Evolutionary conservation across 2,797 vertebrate species (phyloP), one percentile per base, ranked within the genome.

Genomic region (Sebastes minor): DNA sequence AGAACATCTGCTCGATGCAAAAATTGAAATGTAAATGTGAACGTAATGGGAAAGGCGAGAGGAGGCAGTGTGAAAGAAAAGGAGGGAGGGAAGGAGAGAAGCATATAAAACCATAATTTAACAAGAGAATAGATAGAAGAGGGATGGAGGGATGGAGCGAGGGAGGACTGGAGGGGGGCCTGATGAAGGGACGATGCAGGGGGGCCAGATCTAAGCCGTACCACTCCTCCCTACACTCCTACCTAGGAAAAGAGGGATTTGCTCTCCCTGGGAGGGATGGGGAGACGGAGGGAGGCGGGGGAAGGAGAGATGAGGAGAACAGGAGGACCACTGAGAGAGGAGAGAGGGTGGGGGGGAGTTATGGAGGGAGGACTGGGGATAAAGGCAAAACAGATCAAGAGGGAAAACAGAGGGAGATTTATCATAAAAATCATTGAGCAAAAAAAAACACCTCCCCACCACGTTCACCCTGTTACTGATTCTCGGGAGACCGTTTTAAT

Each of bases 231-330:
- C 91, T 91, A 83, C 79, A 88, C 93, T 93, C 90, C 93, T 94
- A 93, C 91, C 92, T 90, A 86, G 93, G 92, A 95, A 95, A 94
- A 95, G 94, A 86, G 81, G 94, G 94, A 95, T 95, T 95, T 95
- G 91, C 88, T 90, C 92, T 90, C 93, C 89, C 89, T 91, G 16
- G 92, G 94, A 93, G 93, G 92, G 88, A 88, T 74, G 82, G 82
- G 86, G 84, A 86, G 88, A 90, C 60, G 82, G 87, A 91, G 78
- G 87, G 86, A 90, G 83, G 82, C 22, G 78, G 85, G 16, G 86
- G 78, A 86, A 76, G 81, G 84, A 76, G 86, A 83, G 83, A 85
- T 76, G 86, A 92, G 88, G 82, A 82, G 88, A 87, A 82, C 86
- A 88, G 90, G 91, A 89, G 84, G 89, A 92, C 86, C 85, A 88